These are phyloP conservation scores for Ceratitis capitata DNA, from an alignment of 1,140 invertebrate genomes.

Conservation along the genomic window DNA sequence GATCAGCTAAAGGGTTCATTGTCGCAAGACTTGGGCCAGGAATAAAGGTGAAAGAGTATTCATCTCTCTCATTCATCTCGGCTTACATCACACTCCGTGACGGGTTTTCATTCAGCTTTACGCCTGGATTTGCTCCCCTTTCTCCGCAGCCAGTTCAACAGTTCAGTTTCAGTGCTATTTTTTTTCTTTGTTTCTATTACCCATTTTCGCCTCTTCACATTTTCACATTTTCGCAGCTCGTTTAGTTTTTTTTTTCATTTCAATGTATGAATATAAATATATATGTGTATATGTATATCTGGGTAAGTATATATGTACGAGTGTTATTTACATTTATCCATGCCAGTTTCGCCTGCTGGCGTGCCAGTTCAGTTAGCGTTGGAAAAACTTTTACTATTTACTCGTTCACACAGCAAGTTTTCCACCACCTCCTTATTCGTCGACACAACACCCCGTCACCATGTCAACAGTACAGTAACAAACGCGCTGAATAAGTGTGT, in stretches of 20 bases:
- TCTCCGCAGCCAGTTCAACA: background rate
- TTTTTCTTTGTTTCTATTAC: background rate
- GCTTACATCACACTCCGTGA: too few species aligned
- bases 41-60: background rate
- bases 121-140: background rate
- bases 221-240: background rate
- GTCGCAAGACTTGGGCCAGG: background rate
- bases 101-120: too few species aligned
- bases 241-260: slow-evolving; percentile 19
- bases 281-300: background rate
- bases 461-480: too few species aligned
- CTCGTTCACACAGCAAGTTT: slow-evolving; percentile 14
- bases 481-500: background rate
- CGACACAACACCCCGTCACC: background rate
- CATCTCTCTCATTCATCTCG: background rate
- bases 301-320: too few species aligned
- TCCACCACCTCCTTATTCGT: background rate
- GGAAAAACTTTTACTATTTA: slow-evolving; percentile 31
- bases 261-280: too few species aligned
- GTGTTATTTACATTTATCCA: background rate
- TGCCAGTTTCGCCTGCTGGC: slow-evolving; percentile 12
- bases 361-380: background rate
- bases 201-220: slow-evolving; percentile 20
- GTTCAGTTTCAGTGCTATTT: background rate
- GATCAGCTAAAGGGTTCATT: background rate